Evolutionary conservation across 2,888 invertebrate species (phyloP).

Genomic region (Bugula neritina): DNA sequence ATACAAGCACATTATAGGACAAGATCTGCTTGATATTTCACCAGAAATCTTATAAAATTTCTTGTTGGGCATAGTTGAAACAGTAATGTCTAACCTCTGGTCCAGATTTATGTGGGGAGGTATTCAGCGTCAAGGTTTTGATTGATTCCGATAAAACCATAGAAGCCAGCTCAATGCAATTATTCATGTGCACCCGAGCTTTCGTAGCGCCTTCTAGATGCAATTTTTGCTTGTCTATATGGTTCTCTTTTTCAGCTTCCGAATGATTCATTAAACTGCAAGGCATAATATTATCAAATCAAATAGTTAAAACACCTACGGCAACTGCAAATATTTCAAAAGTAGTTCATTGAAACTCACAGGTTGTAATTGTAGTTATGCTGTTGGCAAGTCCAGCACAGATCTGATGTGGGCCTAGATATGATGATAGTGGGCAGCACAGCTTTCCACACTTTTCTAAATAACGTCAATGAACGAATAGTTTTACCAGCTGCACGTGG

Average conservation of each 20-base stretch:
- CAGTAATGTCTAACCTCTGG: not conserved
- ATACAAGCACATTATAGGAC: too few relatives aligned
- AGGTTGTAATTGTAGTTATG: slow-evolving; percentile 23
- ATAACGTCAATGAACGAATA: not conserved
- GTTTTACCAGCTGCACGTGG: not conserved
- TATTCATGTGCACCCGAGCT: not conserved
- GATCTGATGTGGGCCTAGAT: slow-evolving; percentile 30
- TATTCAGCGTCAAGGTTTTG: too few relatives aligned
- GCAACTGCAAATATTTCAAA: too few relatives aligned
- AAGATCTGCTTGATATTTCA: too few relatives aligned
- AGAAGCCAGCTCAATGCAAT: not conserved
- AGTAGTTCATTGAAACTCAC: not conserved
- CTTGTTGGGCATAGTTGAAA: slow-evolving; percentile 23
- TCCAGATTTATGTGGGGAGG: not conserved
- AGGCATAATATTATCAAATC: too few relatives aligned
- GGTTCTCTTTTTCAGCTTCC: not conserved
- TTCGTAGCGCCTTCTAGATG: not conserved
- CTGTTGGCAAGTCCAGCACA: slow-evolving; percentile 32
- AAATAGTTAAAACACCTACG: too few relatives aligned
- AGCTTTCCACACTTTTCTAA: slow-evolving; percentile 28
- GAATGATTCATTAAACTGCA: not conserved
- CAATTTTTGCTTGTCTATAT: not conserved
- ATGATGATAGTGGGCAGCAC: slow-evolving; percentile 29
- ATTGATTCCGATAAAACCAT: too few relatives aligned
- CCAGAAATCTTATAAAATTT: too few relatives aligned